These are phyloP conservation scores for Myotis myotis DNA, from an alignment of 2,797 vertebrate genomes.

Conservation along the genomic window DNA sequence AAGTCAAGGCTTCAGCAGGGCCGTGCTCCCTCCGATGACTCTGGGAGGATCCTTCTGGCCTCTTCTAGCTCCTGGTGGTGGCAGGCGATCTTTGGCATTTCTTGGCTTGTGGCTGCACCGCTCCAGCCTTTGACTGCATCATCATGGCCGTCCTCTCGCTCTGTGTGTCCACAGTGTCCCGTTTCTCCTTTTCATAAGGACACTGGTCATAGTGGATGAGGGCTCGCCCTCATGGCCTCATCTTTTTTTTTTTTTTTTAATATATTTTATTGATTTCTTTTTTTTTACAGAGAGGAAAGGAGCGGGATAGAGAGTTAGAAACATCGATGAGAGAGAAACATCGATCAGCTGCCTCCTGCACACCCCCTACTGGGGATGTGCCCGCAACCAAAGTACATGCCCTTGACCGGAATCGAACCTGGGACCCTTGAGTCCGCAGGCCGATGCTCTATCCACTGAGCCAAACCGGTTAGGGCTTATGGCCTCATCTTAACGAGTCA, in stretches of 20 bases:
- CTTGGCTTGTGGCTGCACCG: fast-evolving
- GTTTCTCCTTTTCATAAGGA: not conserved
- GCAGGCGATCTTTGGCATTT: fast-evolving
- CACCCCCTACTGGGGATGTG: too few species aligned
- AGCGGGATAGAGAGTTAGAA: too few species aligned
- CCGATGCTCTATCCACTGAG: too few species aligned
- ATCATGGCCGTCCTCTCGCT: not conserved
- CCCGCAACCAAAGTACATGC: too few species aligned
- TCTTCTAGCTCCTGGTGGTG: fast-evolving
- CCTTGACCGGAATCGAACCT: too few species aligned
- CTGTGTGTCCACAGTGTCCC: not conserved
- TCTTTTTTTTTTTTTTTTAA: not conserved
- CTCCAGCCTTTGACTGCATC: fast-evolving
- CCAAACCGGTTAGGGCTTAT: too few species aligned
- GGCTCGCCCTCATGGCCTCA: not conserved
- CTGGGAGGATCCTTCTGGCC: not conserved
- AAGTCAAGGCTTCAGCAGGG: fast-evolving
- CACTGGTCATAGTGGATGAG: not conserved
- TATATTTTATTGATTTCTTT: too few species aligned
- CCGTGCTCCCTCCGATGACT: fast-evolving
- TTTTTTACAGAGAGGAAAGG: too few species aligned
- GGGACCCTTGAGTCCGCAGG: too few species aligned
- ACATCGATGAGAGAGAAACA: too few species aligned
- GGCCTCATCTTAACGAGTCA: not conserved
- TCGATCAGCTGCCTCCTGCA: too few species aligned